Conservation (phyloP, 2,797 vertebrate species). For the Acanthis flammea region DNA sequence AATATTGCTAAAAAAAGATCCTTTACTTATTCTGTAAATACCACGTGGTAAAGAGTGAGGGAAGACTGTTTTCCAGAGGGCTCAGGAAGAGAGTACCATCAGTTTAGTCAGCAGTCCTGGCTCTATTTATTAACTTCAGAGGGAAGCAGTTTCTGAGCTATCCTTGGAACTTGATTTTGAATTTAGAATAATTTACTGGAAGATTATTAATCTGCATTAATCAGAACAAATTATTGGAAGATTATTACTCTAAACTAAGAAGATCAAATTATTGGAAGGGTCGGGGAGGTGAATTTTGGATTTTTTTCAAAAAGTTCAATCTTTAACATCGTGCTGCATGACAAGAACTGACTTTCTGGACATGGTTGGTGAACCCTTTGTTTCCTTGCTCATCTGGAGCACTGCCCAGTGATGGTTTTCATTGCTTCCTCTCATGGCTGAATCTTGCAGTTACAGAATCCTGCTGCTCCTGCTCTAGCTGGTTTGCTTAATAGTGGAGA, state of each 20-base stretch:
- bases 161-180: neutral
- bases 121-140: neutral
- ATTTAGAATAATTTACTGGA: neutral
- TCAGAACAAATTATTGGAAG: neutral
- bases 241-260: neutral
- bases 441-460: neutral
- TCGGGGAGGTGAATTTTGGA: neutral
- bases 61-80: neutral
- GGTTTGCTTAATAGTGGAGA: neutral
- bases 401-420: neutral
- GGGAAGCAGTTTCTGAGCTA: neutral
- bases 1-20: neutral
- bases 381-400: neutral
- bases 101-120: neutral
- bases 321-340: neutral
- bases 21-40: neutral
- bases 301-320: neutral
- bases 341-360: neutral
- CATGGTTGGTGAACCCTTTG: neutral
- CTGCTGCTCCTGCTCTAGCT: neutral
- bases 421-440: neutral
- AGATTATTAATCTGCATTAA: neutral
- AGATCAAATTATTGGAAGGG: neutral
- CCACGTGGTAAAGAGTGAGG: neutral
- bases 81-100: neutral